Conservation (phyloP, 1,140 invertebrate species). For the Scylla paramamosain region DNA sequence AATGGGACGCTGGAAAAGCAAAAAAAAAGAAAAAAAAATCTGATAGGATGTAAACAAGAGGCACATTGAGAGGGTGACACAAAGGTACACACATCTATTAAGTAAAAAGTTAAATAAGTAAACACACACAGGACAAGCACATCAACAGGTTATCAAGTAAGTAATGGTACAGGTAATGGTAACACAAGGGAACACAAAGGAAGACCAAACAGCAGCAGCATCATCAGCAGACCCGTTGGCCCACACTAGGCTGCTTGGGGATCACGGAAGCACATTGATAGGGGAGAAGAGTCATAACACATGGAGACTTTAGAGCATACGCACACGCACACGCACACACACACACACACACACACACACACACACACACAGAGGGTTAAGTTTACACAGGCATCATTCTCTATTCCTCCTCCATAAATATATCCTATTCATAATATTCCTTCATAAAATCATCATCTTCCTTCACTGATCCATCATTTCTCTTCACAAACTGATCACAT, state of each 20-base stretch:
- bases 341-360: slow-evolving; percentile 35
- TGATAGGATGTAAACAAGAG: no score
- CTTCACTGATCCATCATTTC: no score
- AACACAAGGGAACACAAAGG: neutral
- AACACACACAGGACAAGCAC: neutral
- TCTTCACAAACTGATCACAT: no score
- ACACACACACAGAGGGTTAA: neutral
- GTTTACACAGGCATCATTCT: neutral
- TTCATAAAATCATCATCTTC: no score
- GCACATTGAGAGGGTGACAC: neutral
- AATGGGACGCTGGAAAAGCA: neutral
- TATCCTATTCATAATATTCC: no score
- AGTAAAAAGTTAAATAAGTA: neutral
- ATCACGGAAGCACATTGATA: no score
- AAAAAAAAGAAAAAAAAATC: neutral
- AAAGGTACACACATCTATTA: neutral
- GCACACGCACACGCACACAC: slow-evolving; percentile 41
- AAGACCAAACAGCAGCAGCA: neutral
- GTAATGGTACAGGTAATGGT: neutral
- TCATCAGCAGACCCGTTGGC: no score
- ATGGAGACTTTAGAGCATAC: neutral
- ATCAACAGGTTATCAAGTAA: neutral
- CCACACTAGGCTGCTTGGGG: no score
- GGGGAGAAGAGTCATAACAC: neutral
- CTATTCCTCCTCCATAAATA: no score